Evolutionary conservation across 2,797 vertebrate genomes (phyloP).

Genomic region (Eutrigla gurnardus): DNA sequence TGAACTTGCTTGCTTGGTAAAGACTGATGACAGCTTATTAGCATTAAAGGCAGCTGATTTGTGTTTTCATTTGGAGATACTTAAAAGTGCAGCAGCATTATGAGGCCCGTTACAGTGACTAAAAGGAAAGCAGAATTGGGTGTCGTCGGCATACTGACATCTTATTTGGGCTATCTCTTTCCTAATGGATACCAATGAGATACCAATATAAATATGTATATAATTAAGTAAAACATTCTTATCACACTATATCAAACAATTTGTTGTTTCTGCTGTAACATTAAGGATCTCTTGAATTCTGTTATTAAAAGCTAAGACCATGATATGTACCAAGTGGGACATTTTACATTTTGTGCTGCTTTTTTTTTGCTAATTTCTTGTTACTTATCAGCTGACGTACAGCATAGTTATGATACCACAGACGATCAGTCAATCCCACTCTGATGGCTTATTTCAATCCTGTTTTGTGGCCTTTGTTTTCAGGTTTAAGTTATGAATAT

Average conservation of each 20-base stretch:
- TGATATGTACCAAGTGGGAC: too few species aligned
- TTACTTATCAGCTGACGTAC: background rate
- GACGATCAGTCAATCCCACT: background rate
- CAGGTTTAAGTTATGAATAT: background rate
- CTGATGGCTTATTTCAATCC: background rate
- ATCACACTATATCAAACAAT: too few species aligned
- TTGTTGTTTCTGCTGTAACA: too few species aligned
- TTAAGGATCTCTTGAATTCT: too few species aligned
- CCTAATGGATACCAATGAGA: background rate
- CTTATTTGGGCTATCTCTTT: background rate
- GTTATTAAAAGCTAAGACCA: too few species aligned
- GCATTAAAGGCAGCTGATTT: constrained; percentile 1
- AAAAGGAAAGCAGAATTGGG: background rate
- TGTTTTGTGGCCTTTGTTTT: background rate
- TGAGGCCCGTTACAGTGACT: background rate
- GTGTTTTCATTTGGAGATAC: constrained; percentile 15
- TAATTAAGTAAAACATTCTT: too few species aligned
- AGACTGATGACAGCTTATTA: constrained; percentile 23
- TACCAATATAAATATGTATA: too few species aligned
- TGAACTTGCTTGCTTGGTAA: constrained; percentile 21
- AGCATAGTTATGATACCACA: too few species aligned
- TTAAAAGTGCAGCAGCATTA: constrained; percentile 2
- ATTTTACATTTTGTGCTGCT: background rate
- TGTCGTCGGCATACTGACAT: constrained; percentile 13
- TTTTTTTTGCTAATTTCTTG: background rate